Evolutionary conservation across 92 coral and sea anemone genomes (phyloP).

Genomic region (Phymanthus crucifer): DNA sequence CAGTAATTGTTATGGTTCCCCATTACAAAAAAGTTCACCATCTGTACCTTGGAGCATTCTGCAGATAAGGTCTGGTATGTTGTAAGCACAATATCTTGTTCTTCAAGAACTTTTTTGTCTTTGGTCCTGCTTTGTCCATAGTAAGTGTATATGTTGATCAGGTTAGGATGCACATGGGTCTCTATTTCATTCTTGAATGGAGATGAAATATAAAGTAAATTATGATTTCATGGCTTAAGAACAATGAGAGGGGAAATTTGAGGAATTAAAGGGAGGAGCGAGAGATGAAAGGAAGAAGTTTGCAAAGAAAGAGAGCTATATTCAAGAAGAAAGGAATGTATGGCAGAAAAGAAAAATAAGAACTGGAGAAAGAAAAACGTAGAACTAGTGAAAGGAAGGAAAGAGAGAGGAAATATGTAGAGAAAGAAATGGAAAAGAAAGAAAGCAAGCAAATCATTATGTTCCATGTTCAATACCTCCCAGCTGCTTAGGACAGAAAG

Average conservation of each 20-base stretch:
- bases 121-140: slow-evolving; percentile 77
- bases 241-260: too few relatives aligned
- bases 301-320: too few relatives aligned
- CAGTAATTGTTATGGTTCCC: background rate
- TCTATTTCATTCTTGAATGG: slow-evolving; percentile 59
- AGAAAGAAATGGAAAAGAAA: too few relatives aligned
- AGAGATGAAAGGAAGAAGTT: too few relatives aligned
- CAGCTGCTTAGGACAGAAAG: slow-evolving; percentile 80
- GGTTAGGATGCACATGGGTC: slow-evolving; percentile 59
- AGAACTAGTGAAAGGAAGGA: too few relatives aligned
- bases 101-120: slow-evolving; percentile 57
- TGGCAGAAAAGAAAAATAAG: too few relatives aligned
- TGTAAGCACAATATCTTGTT: slow-evolving; percentile 80
- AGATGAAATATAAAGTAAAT: background rate
- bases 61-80: slow-evolving; percentile 81
- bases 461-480: slow-evolving; percentile 49
- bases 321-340: too few relatives aligned
- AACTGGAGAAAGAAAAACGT: too few relatives aligned
- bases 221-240: background rate
- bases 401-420: too few relatives aligned
- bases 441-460: too few relatives aligned
- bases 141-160: slow-evolving; percentile 69
- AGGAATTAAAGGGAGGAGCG: too few relatives aligned
- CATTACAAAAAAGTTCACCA: background rate
- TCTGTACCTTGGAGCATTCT: slow-evolving; percentile 69